phyloP scores from a whole-genome alignment of 2,888 invertebrate species.

The Ommatoiulus sabulosus region DNA sequence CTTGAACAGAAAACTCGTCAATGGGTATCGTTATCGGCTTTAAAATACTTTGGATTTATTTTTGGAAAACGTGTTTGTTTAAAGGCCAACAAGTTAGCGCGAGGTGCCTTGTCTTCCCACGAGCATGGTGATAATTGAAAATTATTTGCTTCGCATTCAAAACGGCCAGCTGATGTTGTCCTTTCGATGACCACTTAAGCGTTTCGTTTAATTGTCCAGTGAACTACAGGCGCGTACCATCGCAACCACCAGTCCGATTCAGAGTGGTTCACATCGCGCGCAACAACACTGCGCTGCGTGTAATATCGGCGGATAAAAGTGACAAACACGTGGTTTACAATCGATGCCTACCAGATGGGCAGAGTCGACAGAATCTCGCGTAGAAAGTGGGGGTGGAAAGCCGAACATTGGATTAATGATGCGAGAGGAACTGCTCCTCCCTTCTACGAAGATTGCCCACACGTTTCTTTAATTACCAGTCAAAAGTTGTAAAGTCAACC shows the following conservation, averaged over 20 bases:
- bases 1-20: background rate
- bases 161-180: background rate
- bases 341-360: conserved; percentile 47
- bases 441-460: conserved; percentile 10
- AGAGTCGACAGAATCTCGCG: conserved; percentile 13
- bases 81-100: background rate
- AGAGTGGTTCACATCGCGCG: background rate
- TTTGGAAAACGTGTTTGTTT: background rate
- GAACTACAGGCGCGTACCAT: background rate
- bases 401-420: conserved; percentile 9
- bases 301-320: background rate
- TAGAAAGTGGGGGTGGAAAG: conserved; percentile 45
- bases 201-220: background rate
- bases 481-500: background rate
- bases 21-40: background rate
- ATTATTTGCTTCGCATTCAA: background rate
- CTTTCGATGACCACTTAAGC: background rate
- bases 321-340: conserved; percentile 48
- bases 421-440: background rate
- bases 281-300: background rate
- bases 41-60: background rate
- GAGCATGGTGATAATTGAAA: background rate
- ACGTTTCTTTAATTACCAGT: conserved; percentile 4
- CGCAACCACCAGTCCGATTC: background rate
- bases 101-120: background rate